Percentiles rank a stretch among this genome's conserved stretches.
phyloP scores from a whole-genome alignment of 2,888 invertebrate species.

The Cabera pusaria region DNA sequence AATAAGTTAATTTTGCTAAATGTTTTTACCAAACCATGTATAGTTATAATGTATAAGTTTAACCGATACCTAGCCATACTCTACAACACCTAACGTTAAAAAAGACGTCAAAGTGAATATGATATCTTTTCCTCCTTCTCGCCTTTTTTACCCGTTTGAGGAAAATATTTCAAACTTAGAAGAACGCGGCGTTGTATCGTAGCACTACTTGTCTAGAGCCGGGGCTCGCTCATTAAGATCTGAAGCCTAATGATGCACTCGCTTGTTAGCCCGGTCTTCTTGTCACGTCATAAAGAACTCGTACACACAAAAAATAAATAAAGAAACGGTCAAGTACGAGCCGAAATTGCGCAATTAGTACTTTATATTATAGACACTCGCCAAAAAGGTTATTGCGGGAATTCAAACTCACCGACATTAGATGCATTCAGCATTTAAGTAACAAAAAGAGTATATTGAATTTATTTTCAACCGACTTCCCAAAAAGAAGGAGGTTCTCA shows the following conservation, averaged over 20 bases:
- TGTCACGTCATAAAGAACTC: conserved; percentile 46
- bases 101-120: background rate
- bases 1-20: too few relatives aligned
- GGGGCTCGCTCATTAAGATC: conserved; percentile 52
- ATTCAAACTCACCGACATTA: conserved; percentile 10
- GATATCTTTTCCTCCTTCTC: conserved; percentile 12
- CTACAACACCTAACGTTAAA: too few relatives aligned
- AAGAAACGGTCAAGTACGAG: conserved; percentile 38
- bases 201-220: conserved; percentile 36
- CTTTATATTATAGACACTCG: conserved; percentile 17
- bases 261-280: conserved; percentile 61
- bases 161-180: conserved; percentile 22
- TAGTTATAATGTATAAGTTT: too few relatives aligned
- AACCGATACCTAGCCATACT: too few relatives aligned
- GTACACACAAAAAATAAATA: conserved; percentile 34
- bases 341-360: conserved; percentile 32
- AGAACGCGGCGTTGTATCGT: conserved; percentile 29
- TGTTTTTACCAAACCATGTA: too few relatives aligned
- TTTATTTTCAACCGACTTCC: too few relatives aligned
- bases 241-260: conserved; percentile 61
- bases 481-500: too few relatives aligned
- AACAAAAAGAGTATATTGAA: conserved; percentile 17
- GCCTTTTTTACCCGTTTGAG: conserved; percentile 6
- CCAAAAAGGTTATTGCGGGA: conserved; percentile 17
- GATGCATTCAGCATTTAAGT: conserved; percentile 17